Percentiles rank a stretch among this genome's conserved stretches.
These are phyloP conservation scores for Colletes latitarsis DNA, from an alignment of 1,140 invertebrate species.

Conservation along the genomic window DNA sequence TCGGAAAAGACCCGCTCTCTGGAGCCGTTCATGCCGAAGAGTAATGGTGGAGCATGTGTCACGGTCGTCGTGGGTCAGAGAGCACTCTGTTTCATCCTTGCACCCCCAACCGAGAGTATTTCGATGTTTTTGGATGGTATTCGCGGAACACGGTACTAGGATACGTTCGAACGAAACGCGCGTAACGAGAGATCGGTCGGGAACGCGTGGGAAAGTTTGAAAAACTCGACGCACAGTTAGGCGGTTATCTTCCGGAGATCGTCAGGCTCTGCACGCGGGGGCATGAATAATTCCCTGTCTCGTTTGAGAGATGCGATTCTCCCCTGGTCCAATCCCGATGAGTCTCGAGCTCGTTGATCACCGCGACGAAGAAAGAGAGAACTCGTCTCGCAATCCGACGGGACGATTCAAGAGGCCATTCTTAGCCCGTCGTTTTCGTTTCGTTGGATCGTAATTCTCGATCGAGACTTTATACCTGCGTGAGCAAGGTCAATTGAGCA, in stretches of 20 bases:
- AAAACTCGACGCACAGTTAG: not conserved
- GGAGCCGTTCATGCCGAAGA: not conserved
- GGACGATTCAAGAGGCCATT: not conserved
- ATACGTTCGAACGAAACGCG: not conserved
- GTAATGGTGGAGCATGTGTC: not conserved
- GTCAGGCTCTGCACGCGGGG: too few relatives aligned
- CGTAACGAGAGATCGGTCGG: too few relatives aligned
- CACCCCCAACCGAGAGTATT: not conserved
- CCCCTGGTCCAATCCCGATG: not conserved
- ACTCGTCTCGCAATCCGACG: not conserved
- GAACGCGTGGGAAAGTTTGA: too few relatives aligned
- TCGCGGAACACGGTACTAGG: too few relatives aligned
- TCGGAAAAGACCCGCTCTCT: not conserved
- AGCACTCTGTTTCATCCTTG: not conserved
- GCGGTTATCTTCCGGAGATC: too few relatives aligned
- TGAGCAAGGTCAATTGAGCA: conserved; percentile 70
- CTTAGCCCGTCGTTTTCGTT: not conserved
- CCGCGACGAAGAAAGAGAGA: not conserved
- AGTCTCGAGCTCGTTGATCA: too few relatives aligned
- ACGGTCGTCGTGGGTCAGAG: not conserved
- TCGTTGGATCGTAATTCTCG: not conserved
- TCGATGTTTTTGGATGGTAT: not conserved
- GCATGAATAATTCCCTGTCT: too few relatives aligned
- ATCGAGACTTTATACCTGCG: conserved; percentile 70
- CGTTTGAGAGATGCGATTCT: not conserved